Evolutionary conservation across 2,888 invertebrate genomes (phyloP).

Genomic region (Reticulitermes lucifugus): DNA sequence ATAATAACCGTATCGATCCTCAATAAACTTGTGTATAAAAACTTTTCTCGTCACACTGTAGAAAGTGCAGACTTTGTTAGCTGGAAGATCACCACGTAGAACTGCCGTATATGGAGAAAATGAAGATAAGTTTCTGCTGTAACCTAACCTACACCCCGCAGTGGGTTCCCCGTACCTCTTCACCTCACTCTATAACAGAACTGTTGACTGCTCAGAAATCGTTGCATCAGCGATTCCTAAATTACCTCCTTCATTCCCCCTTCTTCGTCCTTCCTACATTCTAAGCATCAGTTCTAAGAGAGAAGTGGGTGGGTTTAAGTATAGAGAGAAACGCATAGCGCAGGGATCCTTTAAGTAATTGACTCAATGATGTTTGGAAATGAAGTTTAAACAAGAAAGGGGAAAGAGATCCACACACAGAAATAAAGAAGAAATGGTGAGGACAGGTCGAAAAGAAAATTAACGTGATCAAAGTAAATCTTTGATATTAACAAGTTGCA

Average conservation of each 20-base stretch:
- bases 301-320: background rate
- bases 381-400: constrained; percentile 39
- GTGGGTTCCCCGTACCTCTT: background rate
- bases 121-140: constrained; percentile 25
- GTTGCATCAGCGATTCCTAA: constrained; percentile 49
- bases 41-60: constrained; percentile 14
- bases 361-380: constrained; percentile 35
- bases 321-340: constrained; percentile 18
- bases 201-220: constrained; percentile 49
- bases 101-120: background rate
- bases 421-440: background rate
- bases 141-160: constrained; percentile 16
- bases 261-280: constrained; percentile 14
- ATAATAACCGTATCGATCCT: background rate
- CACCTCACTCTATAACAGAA: constrained; percentile 9
- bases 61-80: constrained; percentile 10
- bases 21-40: constrained; percentile 10
- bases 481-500: background rate
- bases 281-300: constrained; percentile 20
- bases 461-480: background rate
- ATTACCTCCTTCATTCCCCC: constrained; percentile 39
- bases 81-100: background rate
- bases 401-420: background rate
- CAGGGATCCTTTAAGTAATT: constrained; percentile 35
- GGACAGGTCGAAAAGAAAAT: background rate